Evolutionary conservation across 2,797 vertebrate genomes (phyloP).

Genomic region (Pristis pectinata): DNA sequence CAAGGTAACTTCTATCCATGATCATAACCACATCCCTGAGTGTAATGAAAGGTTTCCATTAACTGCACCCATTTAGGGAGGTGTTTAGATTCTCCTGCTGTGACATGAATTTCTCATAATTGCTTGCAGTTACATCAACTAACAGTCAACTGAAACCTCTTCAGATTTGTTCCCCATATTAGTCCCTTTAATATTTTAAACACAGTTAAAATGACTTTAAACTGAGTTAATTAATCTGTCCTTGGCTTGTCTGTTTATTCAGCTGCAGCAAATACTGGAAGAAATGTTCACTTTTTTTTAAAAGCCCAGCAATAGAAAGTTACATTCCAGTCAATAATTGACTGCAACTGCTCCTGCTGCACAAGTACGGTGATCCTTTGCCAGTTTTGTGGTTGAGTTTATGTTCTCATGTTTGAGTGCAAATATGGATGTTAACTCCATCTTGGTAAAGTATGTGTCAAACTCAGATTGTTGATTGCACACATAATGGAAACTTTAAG

Average conservation of each 20-base stretch:
- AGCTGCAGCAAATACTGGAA: constrained; percentile 1
- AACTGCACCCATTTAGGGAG: not conserved
- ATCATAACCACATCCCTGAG: not conserved
- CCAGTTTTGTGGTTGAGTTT: not conserved
- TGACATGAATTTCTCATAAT: not conserved
- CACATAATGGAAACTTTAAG: not conserved
- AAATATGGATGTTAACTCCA: not conserved
- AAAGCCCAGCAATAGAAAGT: too few species aligned
- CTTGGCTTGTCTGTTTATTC: not conserved
- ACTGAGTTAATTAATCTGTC: not conserved
- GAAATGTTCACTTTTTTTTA: not conserved
- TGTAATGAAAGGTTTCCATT: not conserved
- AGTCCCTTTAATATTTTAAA: not conserved
- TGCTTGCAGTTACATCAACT: not conserved
- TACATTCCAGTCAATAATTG: not conserved
- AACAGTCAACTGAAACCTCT: not conserved
- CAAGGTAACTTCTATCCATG: not conserved
- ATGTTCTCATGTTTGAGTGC: not conserved
- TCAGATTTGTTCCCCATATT: not conserved
- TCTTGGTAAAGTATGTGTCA: not conserved
- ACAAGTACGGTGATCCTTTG: not conserved
- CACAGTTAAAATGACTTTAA: not conserved
- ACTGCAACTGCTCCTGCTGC: not conserved
- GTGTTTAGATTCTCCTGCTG: not conserved
- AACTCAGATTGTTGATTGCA: not conserved